These are phyloP conservation scores for Lagopus leucura DNA, from an alignment of 2,113 vertebrate genomes.

Conservation along the genomic window DNA sequence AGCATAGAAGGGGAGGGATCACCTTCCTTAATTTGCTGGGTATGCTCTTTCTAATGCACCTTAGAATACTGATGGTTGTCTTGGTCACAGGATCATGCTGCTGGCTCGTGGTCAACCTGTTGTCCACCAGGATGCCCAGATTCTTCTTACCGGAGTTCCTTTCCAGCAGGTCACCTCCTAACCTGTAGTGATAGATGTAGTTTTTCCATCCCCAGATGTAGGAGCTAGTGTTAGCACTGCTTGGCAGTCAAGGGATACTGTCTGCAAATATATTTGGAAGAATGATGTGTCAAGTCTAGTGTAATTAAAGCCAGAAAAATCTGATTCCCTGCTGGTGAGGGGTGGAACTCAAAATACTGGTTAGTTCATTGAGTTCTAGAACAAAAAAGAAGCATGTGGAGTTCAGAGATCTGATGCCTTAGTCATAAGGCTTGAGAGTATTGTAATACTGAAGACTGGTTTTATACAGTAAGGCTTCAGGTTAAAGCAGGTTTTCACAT, in stretches of 20 bases:
- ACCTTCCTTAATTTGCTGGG: too few relatives aligned
- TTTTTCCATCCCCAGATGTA: neutral
- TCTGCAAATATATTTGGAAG: neutral
- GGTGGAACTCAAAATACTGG: neutral
- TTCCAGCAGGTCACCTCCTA: too few relatives aligned
- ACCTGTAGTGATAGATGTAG: too few relatives aligned
- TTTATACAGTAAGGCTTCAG: neutral
- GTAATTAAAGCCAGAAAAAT: neutral
- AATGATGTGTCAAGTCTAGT: neutral
- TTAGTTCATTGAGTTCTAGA: neutral
- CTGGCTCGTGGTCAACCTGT: too few relatives aligned
- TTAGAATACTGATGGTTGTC: too few relatives aligned
- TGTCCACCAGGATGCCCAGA: too few relatives aligned
- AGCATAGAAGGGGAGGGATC: too few relatives aligned
- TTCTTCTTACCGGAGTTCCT: too few relatives aligned
- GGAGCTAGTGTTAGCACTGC: fast-evolving
- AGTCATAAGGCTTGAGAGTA: fast-evolving
- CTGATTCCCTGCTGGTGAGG: neutral
- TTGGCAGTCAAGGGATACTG: neutral
- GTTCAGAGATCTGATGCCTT: neutral
- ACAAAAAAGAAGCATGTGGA: neutral
- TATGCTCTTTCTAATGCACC: too few relatives aligned
- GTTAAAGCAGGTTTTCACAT: neutral
- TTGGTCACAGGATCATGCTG: too few relatives aligned
- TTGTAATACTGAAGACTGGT: neutral